Evolutionary conservation across 2,113 vertebrate species (phyloP).

Genomic region (Forbesichthys agassizii): DNA sequence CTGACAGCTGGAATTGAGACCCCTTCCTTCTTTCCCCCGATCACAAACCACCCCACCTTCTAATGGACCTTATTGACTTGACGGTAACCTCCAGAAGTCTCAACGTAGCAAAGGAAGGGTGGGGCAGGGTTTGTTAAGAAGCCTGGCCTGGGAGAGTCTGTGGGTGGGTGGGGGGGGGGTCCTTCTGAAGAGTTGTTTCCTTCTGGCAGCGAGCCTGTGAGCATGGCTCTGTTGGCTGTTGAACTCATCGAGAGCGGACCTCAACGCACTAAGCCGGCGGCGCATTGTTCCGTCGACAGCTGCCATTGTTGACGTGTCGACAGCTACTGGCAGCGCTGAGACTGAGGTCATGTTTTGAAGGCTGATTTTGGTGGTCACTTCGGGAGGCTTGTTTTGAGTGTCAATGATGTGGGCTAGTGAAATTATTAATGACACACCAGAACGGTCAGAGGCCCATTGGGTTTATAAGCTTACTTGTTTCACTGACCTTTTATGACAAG

Average conservation of each 20-base stretch:
- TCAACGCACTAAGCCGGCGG: neutral
- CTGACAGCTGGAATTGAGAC: slow-evolving; percentile 71
- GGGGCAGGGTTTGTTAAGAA: no score
- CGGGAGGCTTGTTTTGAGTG: no score
- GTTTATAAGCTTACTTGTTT: slow-evolving; percentile 23
- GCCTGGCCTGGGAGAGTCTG: no score
- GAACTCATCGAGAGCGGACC: neutral
- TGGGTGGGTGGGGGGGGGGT: slow-evolving; percentile 24
- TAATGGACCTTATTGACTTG: slow-evolving; percentile 16
- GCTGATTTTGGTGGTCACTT: no score
- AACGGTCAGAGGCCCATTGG: neutral
- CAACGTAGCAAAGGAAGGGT: no score
- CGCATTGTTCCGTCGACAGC: slow-evolving; percentile 1
- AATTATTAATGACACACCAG: neutral
- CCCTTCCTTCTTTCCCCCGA: neutral
- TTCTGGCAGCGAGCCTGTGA: slow-evolving; percentile 1
- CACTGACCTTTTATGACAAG: slow-evolving; percentile 19
- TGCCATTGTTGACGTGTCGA: slow-evolving; percentile 24
- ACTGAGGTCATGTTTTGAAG: no score
- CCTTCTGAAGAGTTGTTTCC: slow-evolving; percentile 19
- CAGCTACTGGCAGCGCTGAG: neutral
- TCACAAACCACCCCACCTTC: neutral
- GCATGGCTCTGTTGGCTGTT: slow-evolving; percentile 3
- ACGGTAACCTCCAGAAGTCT: slow-evolving; percentile 8
- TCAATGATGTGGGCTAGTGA: slow-evolving; percentile 10